Evolutionary conservation across 2,888 invertebrate species (phyloP).

Genomic region (Idaea dimidiata): DNA sequence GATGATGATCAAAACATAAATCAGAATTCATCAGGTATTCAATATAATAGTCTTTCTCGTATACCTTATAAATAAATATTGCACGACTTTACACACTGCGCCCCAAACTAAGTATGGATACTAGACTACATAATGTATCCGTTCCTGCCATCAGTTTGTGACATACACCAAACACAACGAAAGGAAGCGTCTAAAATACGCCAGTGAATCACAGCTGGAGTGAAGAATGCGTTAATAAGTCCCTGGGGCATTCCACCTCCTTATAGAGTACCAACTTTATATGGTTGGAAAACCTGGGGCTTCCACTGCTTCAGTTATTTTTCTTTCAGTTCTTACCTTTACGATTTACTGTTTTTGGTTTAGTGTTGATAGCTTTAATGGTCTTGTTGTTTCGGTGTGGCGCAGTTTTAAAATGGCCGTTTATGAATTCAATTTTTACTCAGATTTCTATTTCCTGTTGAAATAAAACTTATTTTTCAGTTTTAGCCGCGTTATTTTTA

Average conservation of each 20-base stretch:
- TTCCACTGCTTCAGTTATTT: not conserved
- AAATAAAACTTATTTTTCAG: no score
- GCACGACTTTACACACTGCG: no score
- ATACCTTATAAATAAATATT: no score
- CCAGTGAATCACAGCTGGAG: slow-evolving; percentile 66
- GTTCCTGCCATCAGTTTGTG: slow-evolving; percentile 16
- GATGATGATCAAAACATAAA: no score
- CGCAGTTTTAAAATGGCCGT: not conserved
- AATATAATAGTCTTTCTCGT: no score
- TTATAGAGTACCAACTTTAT: not conserved
- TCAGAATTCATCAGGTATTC: no score
- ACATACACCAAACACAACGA: slow-evolving; percentile 34
- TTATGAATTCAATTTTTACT: no score
- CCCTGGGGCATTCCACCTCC: slow-evolving; percentile 42
- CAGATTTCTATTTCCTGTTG: no score
- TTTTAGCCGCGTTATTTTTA: no score
- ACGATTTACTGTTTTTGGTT: not conserved
- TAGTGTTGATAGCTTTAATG: not conserved
- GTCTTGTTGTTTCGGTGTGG: not conserved
- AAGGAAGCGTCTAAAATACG: slow-evolving; percentile 65
- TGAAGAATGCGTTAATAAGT: slow-evolving; percentile 74
- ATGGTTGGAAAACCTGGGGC: not conserved
- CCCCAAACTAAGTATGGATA: no score
- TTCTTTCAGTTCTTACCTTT: not conserved
- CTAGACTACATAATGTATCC: not conserved